These are phyloP conservation scores for Amphimallon solstitiale DNA, from an alignment of 2,888 invertebrate genomes.

Conservation along the genomic window DNA sequence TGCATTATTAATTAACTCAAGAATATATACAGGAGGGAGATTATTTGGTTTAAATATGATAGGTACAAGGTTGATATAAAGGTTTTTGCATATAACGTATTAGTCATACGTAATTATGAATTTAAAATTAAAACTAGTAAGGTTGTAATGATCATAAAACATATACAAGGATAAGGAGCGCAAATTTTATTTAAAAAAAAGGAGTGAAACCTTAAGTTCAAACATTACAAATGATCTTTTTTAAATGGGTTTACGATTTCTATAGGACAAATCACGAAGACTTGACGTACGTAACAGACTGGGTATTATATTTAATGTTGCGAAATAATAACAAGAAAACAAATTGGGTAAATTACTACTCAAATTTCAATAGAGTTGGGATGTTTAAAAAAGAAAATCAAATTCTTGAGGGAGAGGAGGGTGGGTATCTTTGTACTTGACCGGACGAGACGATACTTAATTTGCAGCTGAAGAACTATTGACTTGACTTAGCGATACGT, in stretches of 20 bases:
- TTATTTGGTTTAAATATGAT: too few relatives aligned
- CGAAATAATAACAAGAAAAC: not conserved
- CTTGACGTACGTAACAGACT: conserved; percentile 15
- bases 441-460: conserved; percentile 63
- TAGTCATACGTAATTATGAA: too few relatives aligned
- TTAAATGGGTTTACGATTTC: conserved; percentile 5
- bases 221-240: conserved; percentile 32
- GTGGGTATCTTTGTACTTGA: conserved; percentile 15
- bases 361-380: not conserved
- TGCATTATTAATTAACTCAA: too few relatives aligned
- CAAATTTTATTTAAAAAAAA: not conserved
- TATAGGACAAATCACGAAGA: conserved; percentile 1
- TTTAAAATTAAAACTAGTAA: not conserved
- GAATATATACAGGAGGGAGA: too few relatives aligned
- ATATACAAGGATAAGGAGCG: not conserved
- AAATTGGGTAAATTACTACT: not conserved
- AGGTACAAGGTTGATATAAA: too few relatives aligned
- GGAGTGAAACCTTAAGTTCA: conserved; percentile 24
- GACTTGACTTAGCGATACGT: conserved; percentile 57
- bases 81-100: too few relatives aligned
- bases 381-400: not conserved
- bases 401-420: conserved; percentile 16
- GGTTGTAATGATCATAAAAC: not conserved
- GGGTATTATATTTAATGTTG: not conserved
- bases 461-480: conserved; percentile 47